Percentiles rank a stretch among this genome's conserved stretches.
phyloP scores from a whole-genome alignment of 1,140 invertebrate species.

The Pygmarrhopalites habei region DNA sequence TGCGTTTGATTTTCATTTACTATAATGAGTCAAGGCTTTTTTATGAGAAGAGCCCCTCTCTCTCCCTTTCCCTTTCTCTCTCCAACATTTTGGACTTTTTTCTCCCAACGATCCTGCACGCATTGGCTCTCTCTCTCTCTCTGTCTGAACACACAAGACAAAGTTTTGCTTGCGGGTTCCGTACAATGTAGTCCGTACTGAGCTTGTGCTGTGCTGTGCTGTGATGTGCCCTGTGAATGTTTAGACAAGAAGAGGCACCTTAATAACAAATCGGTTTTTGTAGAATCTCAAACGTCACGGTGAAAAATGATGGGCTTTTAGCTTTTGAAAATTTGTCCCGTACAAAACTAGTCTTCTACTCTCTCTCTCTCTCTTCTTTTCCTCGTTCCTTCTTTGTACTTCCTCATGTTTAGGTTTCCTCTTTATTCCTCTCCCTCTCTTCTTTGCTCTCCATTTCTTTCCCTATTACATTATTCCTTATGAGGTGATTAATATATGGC shows the following conservation, averaged over 20 bases:
- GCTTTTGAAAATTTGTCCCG: slow-evolving; percentile 30
- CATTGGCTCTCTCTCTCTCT: too few relatives aligned
- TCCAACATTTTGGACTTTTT: too few relatives aligned
- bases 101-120: too few relatives aligned
- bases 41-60: too few relatives aligned
- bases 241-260: slow-evolving; percentile 35
- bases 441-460: not conserved
- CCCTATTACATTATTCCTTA: slow-evolving; percentile 2
- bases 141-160: too few relatives aligned
- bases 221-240: slow-evolving; percentile 13
- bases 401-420: too few relatives aligned
- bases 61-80: too few relatives aligned
- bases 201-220: too few relatives aligned
- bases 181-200: too few relatives aligned
- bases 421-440: too few relatives aligned
- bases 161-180: too few relatives aligned
- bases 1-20: slow-evolving; percentile 9
- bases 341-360: not conserved
- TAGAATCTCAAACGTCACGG: slow-evolving; percentile 24
- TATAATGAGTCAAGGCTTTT: not conserved
- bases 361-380: not conserved
- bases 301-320: slow-evolving; percentile 36
- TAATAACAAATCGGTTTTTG: slow-evolving; percentile 31
- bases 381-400: not conserved
- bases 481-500: not conserved